Percentiles rank a stretch among this genome's conserved stretches.
Conservation (phyloP, 2,888 invertebrate genomes). For the Chouioia cunea region DNA sequence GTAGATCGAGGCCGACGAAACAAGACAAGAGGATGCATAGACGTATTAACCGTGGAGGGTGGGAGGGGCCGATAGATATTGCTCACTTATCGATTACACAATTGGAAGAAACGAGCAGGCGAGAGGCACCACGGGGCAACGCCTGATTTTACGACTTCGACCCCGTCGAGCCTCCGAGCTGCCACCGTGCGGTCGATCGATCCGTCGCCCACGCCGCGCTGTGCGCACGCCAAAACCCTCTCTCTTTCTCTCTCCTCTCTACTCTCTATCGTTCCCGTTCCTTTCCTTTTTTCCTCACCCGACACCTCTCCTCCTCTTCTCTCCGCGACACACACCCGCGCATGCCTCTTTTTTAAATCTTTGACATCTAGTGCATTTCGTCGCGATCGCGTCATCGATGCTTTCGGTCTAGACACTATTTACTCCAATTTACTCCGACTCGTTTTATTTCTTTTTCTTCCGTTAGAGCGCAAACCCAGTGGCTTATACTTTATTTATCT, state of each 20-base stretch:
- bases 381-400: not conserved
- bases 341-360: conserved; percentile 16
- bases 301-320: not conserved
- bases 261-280: conserved; percentile 11
- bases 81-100: conserved; percentile 46
- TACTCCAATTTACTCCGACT: too few relatives aligned
- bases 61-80: conserved; percentile 23
- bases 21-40: not conserved
- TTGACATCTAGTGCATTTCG: not conserved
- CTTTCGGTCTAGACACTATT: not conserved
- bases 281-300: conserved; percentile 8
- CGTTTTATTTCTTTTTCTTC: too few relatives aligned
- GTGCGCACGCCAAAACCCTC: conserved; percentile 2
- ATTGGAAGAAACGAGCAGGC: conserved; percentile 40
- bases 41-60: not conserved
- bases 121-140: conserved; percentile 39
- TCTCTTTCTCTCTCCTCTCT: conserved; percentile 7
- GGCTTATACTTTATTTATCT: too few relatives aligned
- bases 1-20: not conserved
- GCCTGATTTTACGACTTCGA: conserved; percentile 40
- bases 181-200: conserved; percentile 33
- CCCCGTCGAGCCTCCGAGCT: conserved; percentile 1
- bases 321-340: not conserved
- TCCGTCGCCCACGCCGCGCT: conserved; percentile 7
- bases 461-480: too few relatives aligned